Percentiles rank a stretch among this genome's conserved stretches.
Conservation (phyloP, 2,797 vertebrate genomes). For the Scleropages formosus region DNA sequence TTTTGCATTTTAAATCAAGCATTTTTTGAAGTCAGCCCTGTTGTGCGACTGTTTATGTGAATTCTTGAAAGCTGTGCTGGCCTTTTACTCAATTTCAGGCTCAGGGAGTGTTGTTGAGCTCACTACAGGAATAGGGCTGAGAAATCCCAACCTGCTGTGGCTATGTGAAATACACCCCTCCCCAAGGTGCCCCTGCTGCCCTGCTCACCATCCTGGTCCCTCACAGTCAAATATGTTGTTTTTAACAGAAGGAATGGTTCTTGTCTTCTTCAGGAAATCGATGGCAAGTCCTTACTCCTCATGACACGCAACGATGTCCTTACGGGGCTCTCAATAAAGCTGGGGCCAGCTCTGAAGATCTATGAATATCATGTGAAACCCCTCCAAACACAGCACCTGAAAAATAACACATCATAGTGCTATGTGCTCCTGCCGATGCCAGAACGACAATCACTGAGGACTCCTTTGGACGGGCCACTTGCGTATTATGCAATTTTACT, state of each 20-base stretch:
- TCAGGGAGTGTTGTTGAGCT: too few relatives aligned
- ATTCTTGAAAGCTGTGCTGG: too few relatives aligned
- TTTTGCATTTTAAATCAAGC: too few relatives aligned
- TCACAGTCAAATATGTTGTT: too few relatives aligned
- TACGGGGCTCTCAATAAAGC: constrained; percentile 96
- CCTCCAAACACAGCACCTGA: constrained; percentile 94
- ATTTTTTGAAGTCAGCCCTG: too few relatives aligned
- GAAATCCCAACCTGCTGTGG: too few relatives aligned
- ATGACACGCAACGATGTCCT: constrained; percentile 98
- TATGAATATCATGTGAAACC: constrained; percentile 99
- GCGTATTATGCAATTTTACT: constrained; percentile 33
- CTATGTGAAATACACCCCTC: too few relatives aligned
- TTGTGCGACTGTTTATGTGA: too few relatives aligned
- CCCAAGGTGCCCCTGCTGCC: too few relatives aligned
- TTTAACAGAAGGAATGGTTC: background rate
- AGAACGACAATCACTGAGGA: constrained; percentile 49
- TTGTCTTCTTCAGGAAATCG: constrained; percentile 84
- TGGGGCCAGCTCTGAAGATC: constrained; percentile 96
- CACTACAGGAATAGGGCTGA: too few relatives aligned
- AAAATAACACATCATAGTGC: constrained; percentile 74
- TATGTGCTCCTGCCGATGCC: background rate
- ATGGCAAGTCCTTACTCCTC: constrained; percentile 94
- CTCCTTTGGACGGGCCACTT: background rate
- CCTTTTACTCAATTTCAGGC: too few relatives aligned
- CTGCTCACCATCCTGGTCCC: too few relatives aligned